Evolutionary conservation across 2,797 vertebrate genomes (phyloP).

Genomic region (Pseudomugil tenellus): DNA sequence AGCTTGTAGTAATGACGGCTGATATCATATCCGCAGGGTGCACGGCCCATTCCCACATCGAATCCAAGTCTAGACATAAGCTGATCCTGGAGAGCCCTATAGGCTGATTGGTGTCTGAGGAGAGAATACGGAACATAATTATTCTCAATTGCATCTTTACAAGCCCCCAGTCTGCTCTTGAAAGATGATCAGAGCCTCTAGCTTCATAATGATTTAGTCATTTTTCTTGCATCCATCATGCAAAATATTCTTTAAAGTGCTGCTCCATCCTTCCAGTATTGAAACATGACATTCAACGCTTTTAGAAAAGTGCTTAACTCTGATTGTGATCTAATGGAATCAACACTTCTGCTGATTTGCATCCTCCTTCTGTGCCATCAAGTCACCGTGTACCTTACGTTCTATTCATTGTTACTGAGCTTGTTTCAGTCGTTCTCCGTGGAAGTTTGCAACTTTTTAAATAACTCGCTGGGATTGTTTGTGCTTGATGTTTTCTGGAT

Average conservation of each 20-base stretch:
- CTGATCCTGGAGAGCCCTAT: slow-evolving; percentile 40
- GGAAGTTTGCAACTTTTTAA: slow-evolving; percentile 24
- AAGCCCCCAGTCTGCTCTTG: slow-evolving; percentile 42
- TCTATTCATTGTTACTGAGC: slow-evolving; percentile 62
- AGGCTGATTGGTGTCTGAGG: slow-evolving; percentile 18
- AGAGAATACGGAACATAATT: slow-evolving; percentile 33
- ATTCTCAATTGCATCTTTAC: slow-evolving; percentile 27
- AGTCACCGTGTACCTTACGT: slow-evolving; percentile 37
- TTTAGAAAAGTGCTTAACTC: slow-evolving; percentile 3
- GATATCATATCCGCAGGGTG: slow-evolving; percentile 11
- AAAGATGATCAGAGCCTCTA: slow-evolving; percentile 36
- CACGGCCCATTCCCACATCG: slow-evolving; percentile 1
- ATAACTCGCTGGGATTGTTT: slow-evolving; percentile 12
- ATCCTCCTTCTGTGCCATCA: slow-evolving; percentile 19
- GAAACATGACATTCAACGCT: neutral
- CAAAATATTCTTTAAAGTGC: slow-evolving; percentile 17
- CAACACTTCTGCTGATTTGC: slow-evolving; percentile 27
- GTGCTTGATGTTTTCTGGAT: slow-evolving; percentile 25
- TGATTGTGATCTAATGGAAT: slow-evolving; percentile 27
- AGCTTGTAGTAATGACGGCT: slow-evolving; percentile 6
- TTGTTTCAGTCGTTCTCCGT: slow-evolving; percentile 73
- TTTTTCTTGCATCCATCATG: slow-evolving; percentile 2
- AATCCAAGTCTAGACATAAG: slow-evolving; percentile 69
- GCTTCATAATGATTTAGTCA: slow-evolving; percentile 2
- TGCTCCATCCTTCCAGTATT: neutral